Conservation (phyloP, 2,797 vertebrate genomes). For the Lepilemur ruficaudatus region DNA sequence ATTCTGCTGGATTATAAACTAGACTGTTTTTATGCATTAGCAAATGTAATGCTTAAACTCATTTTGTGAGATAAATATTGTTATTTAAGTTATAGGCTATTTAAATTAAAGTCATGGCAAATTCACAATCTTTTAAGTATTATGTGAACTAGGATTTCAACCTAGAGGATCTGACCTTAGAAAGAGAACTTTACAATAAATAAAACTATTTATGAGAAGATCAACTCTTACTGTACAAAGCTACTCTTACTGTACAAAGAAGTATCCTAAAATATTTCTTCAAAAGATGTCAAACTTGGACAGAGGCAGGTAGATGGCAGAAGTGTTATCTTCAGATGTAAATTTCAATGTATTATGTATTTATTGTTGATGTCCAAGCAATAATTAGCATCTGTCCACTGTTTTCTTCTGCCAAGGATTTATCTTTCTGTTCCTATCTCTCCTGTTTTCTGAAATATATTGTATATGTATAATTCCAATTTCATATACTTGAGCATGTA, state of each 20-base stretch:
- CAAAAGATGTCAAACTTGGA: neutral
- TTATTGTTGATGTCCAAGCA: neutral
- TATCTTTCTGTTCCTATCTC: neutral
- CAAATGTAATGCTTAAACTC: neutral
- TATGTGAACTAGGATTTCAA: neutral
- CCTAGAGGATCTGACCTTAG: neutral
- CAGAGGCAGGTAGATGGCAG: neutral
- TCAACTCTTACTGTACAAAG: neutral
- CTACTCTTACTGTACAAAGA: neutral
- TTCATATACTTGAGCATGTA: neutral
- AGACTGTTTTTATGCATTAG: neutral
- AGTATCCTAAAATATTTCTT: neutral
- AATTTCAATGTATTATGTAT: neutral
- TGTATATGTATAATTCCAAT: neutral
- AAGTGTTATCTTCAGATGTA: neutral
- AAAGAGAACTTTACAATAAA: neutral
- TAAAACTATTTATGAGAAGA: neutral
- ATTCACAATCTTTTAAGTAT: neutral
- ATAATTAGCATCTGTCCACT: neutral
- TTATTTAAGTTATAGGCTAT: neutral
- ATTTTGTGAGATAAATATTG: neutral
- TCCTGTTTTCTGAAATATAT: neutral
- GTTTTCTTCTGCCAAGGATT: neutral
- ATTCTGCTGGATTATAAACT: neutral
- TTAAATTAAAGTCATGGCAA: neutral